phyloP scores from a whole-genome alignment of 2,888 invertebrate species.

The Saturnia pavonia region DNA sequence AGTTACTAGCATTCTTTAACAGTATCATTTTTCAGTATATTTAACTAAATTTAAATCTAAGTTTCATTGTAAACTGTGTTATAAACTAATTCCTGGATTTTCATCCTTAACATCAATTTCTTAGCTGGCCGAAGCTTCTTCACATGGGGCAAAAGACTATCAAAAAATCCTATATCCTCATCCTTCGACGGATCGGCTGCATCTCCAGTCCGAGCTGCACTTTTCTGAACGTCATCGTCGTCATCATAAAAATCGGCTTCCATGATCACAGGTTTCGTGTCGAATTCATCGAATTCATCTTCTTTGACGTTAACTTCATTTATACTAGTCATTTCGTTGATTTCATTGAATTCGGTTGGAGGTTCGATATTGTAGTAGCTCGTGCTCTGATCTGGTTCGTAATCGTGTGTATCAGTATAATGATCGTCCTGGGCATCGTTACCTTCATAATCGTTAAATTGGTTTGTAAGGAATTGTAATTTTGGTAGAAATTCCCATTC shows the following conservation, averaged over 20 bases:
- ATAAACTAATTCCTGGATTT: constrained; percentile 74
- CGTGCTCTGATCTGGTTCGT: constrained; percentile 54
- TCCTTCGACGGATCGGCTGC: constrained; percentile 56
- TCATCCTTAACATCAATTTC: constrained; percentile 75
- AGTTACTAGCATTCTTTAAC: too few species aligned
- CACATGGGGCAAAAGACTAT: constrained; percentile 72
- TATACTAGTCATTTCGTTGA: constrained; percentile 21
- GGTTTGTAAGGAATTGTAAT: constrained; percentile 68
- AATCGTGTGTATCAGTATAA: constrained; percentile 43
- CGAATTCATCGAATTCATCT: constrained; percentile 76
- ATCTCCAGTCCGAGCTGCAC: constrained; percentile 36
- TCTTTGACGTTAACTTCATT: constrained; percentile 53
- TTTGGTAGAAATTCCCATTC: constrained; percentile 73
- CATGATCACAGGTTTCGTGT: constrained; percentile 73
- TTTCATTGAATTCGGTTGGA: constrained; percentile 31
- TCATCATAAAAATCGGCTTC: constrained; percentile 77
- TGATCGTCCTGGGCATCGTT: constrained; percentile 54
- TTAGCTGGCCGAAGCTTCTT: constrained; percentile 73
- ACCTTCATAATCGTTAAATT: constrained; percentile 72
- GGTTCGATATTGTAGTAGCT: constrained; percentile 58
- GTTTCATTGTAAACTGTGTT: constrained; percentile 74
- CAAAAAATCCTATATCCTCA: constrained; percentile 75
- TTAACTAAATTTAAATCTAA: constrained; percentile 28
- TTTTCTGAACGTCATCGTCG: constrained; percentile 65
- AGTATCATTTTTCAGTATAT: too few species aligned